A percentile compares a stretch with the other conserved stretches of the same genome.
phyloP scores from a whole-genome alignment of 2,888 invertebrate genomes.

The Protonemura montana region DNA sequence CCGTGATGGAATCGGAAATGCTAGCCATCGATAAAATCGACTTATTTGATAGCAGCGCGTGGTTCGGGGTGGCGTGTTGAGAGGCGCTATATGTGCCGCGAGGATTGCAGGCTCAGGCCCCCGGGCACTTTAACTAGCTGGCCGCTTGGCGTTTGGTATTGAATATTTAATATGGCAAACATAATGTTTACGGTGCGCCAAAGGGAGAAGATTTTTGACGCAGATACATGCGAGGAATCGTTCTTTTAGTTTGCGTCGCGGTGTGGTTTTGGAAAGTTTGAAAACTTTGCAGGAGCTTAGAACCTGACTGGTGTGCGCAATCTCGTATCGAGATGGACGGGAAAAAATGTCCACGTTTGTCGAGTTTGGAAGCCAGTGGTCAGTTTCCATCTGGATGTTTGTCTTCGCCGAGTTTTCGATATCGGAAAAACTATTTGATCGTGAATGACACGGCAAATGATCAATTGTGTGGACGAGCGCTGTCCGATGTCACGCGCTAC shows the following conservation, averaged over 20 bases:
- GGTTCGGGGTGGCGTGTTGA: neutral
- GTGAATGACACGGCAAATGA: slow-evolving; percentile 38
- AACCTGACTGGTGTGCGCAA: neutral
- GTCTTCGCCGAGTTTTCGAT: slow-evolving; percentile 10
- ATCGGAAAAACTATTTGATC: slow-evolving; percentile 35
- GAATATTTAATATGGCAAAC: slow-evolving; percentile 29
- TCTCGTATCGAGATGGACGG: neutral
- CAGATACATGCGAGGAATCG: neutral
- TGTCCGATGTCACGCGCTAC: neutral
- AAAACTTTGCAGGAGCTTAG: neutral
- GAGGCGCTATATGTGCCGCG: neutral
- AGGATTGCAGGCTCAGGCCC: neutral
- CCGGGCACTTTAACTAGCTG: neutral
- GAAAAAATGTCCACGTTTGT: neutral
- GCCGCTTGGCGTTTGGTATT: neutral
- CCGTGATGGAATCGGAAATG: slow-evolving; percentile 36
- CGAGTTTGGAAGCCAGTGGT: slow-evolving; percentile 7
- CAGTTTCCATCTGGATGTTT: neutral
- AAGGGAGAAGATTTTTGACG: neutral
- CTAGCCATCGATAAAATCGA: slow-evolving; percentile 21
- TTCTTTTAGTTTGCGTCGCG: neutral
- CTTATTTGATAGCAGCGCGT: slow-evolving; percentile 3
- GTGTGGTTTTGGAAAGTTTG: neutral
- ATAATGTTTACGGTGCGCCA: slow-evolving; percentile 32
- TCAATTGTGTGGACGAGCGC: slow-evolving; percentile 27